Base-by-base conservation (phyloP, 2,888 invertebrate species). In the Thecophora atra region DNA sequence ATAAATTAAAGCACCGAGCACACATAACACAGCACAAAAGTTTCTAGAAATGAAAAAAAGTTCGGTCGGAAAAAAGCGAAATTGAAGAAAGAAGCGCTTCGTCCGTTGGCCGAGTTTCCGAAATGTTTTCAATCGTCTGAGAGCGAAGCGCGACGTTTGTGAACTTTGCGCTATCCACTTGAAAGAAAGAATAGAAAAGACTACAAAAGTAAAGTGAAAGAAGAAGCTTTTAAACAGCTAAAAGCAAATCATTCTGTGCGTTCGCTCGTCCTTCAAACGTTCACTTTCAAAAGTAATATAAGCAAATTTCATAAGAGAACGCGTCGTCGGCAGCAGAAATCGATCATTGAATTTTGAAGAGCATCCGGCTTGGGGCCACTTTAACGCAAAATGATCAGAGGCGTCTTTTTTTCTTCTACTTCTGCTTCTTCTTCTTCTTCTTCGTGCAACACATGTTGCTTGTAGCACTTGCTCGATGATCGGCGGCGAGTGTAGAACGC, bases 71-170 rank as follows among this genome's bases (percentile, higher is more conserved):
- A 21, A 54, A 21, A 19, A 51, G n/a, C 19, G 7, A 11, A 1
- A 11, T 11, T 11, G 21, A 54, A 19, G 44, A 64, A 47, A 44
- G 19, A 65, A 52, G 52, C 15, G 26, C 28, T n/a, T 19, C 47
- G 26, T 65, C 65, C 28, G 28, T 51, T 65, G 52, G 65, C 65
- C 65, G 28, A 65, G 65, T 65, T 65, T 52, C 51, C 11, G 17
- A 65, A 30, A 26, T 65, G 28, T 26, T 63, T 21, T 19, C 19
- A 2, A 17, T 30, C 15, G 62, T 28, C 30, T 24, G 62, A 30
- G 21, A 42, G 63, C 63, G 21, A 21, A 4, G 17, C 44, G 42
- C n/a, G 63, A 21, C 44, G 11, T 7, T 42, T 30, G 63, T 63
- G 63, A 63, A 63, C 63, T 63, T 63, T 63, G 15, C 19, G 37